Base-by-base conservation (phyloP, 2,113 vertebrate species). In the Cyprinodon brontotheroides region DNA sequence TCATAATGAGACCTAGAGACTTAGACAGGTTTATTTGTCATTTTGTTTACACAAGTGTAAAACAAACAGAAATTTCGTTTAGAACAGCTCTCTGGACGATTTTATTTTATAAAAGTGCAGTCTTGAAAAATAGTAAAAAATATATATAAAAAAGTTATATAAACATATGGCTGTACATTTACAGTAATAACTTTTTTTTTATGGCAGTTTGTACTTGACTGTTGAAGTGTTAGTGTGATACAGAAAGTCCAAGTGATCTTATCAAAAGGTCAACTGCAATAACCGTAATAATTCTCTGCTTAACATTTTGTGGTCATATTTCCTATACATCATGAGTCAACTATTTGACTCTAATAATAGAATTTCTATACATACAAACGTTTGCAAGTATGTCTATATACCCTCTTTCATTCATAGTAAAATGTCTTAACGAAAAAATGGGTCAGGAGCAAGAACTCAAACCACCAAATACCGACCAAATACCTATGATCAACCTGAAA, bases 211-310 rank as follows among this genome's bases (percentile, higher is more conserved):
- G 29, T 29, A 29, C 29, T 29, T 29, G 29, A 29, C 29, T 29
- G 29, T 29, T 29, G 29, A 29, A 29, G 29, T 29, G 29, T 29
- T 29, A 29, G 29, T 29, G 29, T 29, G 29, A 29, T 29, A 29
- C 29, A 29, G 1, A 29, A 29, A 29, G 29, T 29, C 29, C 29
- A 29, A 29, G 29, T 14, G 50, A 9, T 6, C 4, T 57, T 0
- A 57, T 57, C 17, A 50, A 41, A 50, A 50, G 48, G 4, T 4
- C 17, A 15, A 15, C 15, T 17, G 48, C 48, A n/a, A n/a, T 57
- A 57, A 57, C 50, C 10, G 1, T n/a, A 29, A 65, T 71, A 62
- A 66, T 29, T 72, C 53, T 71, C 20, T 65, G 38, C 57, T 3
- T 20, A 39, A 38, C 45, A 9, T 15, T 77, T 70, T 66, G 3